Base-by-base conservation (phyloP, 2,113 vertebrate genomes). In the Xerus inauris region DNA sequence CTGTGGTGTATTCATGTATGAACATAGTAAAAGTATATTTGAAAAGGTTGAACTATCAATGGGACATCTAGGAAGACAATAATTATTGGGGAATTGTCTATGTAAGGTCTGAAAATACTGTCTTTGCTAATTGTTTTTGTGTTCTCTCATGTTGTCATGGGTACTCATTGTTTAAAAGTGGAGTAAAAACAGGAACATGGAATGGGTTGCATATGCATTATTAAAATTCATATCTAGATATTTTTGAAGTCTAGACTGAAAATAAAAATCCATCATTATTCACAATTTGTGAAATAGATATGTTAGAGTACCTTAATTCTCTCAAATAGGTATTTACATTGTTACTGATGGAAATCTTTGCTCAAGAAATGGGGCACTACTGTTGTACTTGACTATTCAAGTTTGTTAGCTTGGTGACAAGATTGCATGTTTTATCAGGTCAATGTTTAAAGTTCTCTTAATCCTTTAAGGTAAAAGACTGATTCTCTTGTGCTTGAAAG, bases 371-470 rank as follows among this genome's bases (percentile, higher is more conserved):
- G 7, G n/a, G 28, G 2, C 26, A 54, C 57, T 38, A 45, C 7
- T 91, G 35, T 32, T 24, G 8, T 38, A 71, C 67, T 92, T 94
- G 59, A 83, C 4, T 81, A 5, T 64, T 96, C 42, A 49, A 75
- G 26, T 79, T 91, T 81, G 45, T 93, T 86, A 87, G 57, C 28
- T 94, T 95, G 72, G 54, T 91, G 51, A 49, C 54, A 87, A 42
- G 64, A 35, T 32, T 94, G 76, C 14, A 1, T 87, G 40, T 89
- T 95, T 95, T 87, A 89, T 92, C 42, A 75, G 32, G 28, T 89
- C 49, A 71, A 85, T 71, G 81, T 94, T 64, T 84, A 62, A 97
- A 93, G 64, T 87, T 59, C 38, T 87, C 22, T 95, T 85, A 85
- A 83, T 91, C n/a, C 22, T 85, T 95, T 79, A 84, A 85, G 64